These are phyloP conservation scores for Sparidentex hasta DNA, from an alignment of 2,797 vertebrate genomes.

Conservation along the genomic window DNA sequence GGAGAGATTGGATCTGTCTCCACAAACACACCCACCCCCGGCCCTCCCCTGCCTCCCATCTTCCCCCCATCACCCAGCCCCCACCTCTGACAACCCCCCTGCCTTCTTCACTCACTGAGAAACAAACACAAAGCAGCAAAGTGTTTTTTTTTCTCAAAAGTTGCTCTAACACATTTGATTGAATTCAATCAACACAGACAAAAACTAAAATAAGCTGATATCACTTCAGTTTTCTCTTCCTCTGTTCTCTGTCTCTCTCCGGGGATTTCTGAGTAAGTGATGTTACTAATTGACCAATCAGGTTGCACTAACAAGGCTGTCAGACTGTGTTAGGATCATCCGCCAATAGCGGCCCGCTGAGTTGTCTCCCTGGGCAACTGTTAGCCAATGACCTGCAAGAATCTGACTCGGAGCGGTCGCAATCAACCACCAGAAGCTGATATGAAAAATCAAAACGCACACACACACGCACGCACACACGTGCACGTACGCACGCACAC, in stretches of 20 bases:
- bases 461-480: background rate
- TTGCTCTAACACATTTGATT: constrained; percentile 6
- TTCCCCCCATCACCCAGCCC: background rate
- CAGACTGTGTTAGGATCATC: constrained; percentile 79
- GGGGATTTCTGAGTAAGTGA: constrained; percentile 71
- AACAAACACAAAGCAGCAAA: constrained; percentile 26
- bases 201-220: constrained; percentile 40
- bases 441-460: constrained; percentile 45
- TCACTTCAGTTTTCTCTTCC: constrained; percentile 6
- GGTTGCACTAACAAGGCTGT: constrained; percentile 85
- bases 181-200: constrained; percentile 22
- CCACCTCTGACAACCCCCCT: constrained; percentile 13
- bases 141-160: background rate
- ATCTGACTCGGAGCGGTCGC: constrained; percentile 64
- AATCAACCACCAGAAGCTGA: constrained; percentile 73
- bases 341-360: constrained; percentile 76
- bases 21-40: constrained; percentile 26
- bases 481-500: constrained; percentile 23
- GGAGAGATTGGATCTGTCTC: constrained; percentile 66
- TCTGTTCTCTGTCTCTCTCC: constrained; percentile 38
- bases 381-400: constrained; percentile 86
- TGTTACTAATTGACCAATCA: constrained; percentile 86
- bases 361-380: constrained; percentile 82
- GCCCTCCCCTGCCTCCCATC: constrained; percentile 4
- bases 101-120: constrained; percentile 17